phyloP scores from a whole-genome alignment of 2,888 invertebrate genomes.

The Diachrysia chrysitis region DNA sequence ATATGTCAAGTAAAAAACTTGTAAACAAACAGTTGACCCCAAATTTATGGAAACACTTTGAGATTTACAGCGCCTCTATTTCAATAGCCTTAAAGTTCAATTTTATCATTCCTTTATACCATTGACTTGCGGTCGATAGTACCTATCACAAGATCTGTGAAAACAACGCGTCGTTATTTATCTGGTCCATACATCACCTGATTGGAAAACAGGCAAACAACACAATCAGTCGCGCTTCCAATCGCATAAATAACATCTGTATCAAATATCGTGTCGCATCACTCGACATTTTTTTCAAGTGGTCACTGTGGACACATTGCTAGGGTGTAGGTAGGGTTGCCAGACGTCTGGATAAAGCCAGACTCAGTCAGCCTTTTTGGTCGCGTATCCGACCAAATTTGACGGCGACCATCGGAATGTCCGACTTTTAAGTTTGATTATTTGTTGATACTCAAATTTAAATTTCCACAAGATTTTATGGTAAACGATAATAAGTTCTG shows the following conservation, averaged over 20 bases:
- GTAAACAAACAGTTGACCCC: no score
- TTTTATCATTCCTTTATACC: neutral
- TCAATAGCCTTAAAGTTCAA: neutral
- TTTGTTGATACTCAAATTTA: no score
- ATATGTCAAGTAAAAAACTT: no score
- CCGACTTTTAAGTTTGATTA: no score
- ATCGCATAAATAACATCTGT: conserved; percentile 55
- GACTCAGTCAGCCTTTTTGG: no score
- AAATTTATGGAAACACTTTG: no score
- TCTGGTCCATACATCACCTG: conserved; percentile 54
- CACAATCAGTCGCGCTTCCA: conserved; percentile 45
- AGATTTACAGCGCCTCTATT: neutral
- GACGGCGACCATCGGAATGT: no score
- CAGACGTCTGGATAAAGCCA: no score
- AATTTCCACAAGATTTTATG: no score
- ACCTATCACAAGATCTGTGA: conserved; percentile 33
- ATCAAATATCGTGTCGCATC: conserved; percentile 51
- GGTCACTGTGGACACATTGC: conserved; percentile 33
- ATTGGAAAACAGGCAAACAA: conserved; percentile 58
- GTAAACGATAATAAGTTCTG: no score
- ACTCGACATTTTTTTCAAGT: conserved; percentile 31
- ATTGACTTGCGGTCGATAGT: neutral
- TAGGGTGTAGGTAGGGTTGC: conserved; percentile 6
- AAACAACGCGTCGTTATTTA: conserved; percentile 52
- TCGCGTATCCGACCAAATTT: no score